Conservation (phyloP, 1,140 invertebrate genomes). For the Sesamia nonagrioides region DNA sequence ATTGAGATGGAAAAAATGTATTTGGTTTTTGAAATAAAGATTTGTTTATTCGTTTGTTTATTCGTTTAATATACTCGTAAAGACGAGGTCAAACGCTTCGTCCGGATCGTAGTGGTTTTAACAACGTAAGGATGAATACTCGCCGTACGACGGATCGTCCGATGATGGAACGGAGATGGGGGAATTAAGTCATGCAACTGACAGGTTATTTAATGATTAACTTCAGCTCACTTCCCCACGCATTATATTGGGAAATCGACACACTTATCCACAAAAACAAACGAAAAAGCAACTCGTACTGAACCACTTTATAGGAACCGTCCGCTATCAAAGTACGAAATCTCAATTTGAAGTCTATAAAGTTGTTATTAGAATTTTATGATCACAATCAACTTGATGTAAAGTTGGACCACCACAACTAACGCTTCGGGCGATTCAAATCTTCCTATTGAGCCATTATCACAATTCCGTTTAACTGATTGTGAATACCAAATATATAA, state of each 20-base stretch:
- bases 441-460: constrained; percentile 45
- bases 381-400: constrained; percentile 43
- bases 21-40: too few species aligned
- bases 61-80: too few species aligned
- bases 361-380: constrained; percentile 43
- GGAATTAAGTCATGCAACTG: too few species aligned
- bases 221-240: constrained; percentile 24
- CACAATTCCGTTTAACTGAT: constrained; percentile 47
- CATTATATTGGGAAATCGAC: constrained; percentile 32
- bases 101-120: too few species aligned
- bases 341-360: constrained; percentile 30
- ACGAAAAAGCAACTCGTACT: constrained; percentile 11
- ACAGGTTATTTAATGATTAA: too few species aligned
- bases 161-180: too few species aligned
- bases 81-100: too few species aligned
- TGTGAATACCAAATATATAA: constrained; percentile 51
- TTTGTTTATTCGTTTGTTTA: too few species aligned
- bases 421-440: constrained; percentile 35
- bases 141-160: too few species aligned
- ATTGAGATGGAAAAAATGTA: too few species aligned
- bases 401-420: constrained; percentile 32
- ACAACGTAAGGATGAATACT: too few species aligned
- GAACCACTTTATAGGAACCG: constrained; percentile 29
- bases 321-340: constrained; percentile 41
- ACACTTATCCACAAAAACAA: constrained; percentile 43